A percentile compares a stretch with the other conserved stretches of the same genome.
These are phyloP conservation scores for Dinoponera quadriceps DNA, from an alignment of 1,140 invertebrate genomes.

Conservation along the genomic window DNA sequence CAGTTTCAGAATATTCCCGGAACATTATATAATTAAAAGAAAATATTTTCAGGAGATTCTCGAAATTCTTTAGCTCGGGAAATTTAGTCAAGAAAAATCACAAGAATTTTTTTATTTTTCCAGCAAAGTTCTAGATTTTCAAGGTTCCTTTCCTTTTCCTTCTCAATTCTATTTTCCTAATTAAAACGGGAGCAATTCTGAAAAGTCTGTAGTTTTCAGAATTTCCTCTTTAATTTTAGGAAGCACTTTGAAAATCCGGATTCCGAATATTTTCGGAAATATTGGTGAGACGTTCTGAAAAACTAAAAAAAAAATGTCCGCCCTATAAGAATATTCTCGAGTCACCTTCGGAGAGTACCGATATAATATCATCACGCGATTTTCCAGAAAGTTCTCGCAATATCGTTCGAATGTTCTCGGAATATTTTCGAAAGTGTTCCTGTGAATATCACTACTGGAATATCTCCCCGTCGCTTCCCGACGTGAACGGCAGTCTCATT, in stretches of 20 bases:
- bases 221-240: neutral
- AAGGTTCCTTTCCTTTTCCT: too few species aligned
- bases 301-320: too few species aligned
- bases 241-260: too few species aligned
- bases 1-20: neutral
- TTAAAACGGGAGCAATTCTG: neutral
- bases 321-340: neutral
- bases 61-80: neutral
- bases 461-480: neutral
- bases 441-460: neutral
- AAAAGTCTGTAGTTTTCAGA: too few species aligned
- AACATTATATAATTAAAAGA: neutral
- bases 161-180: neutral
- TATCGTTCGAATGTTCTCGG: neutral
- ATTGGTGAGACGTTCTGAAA: neutral
- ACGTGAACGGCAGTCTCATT: slow-evolving; percentile 46
- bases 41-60: slow-evolving; percentile 4
- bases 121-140: too few species aligned
- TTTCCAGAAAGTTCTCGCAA: neutral
- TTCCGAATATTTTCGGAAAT: too few species aligned
- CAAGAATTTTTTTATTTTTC: too few species aligned
- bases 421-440: neutral
- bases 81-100: too few species aligned
- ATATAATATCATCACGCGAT: neutral
- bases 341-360: neutral